Evolutionary conservation across 2,797 vertebrate species (phyloP).

Genomic region (Sorex maritimensis): DNA sequence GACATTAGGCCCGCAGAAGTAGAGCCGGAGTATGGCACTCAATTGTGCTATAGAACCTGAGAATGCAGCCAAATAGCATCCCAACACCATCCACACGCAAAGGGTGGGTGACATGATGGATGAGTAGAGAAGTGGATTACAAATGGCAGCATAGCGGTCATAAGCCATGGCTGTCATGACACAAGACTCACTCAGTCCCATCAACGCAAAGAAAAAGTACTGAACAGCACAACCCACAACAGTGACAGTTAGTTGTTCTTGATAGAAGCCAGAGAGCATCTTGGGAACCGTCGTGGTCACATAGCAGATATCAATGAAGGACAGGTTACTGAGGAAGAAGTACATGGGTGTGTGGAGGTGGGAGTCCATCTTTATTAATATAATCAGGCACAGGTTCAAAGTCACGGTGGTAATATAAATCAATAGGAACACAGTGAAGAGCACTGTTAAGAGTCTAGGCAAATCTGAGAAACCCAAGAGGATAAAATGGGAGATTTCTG

Average conservation of each 20-base stretch:
- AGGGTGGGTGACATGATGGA: constrained; percentile 63
- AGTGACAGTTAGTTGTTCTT: constrained; percentile 67
- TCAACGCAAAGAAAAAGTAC: background rate
- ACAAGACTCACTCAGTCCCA: constrained; percentile 42
- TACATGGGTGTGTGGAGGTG: constrained; percentile 85
- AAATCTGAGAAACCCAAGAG: constrained; percentile 82
- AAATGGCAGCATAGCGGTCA: constrained; percentile 72
- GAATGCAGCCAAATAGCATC: constrained; percentile 18
- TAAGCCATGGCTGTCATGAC: constrained; percentile 75
- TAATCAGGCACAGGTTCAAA: constrained; percentile 81
- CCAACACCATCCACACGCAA: constrained; percentile 1
- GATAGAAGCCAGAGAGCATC: constrained; percentile 76
- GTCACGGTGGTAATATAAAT: constrained; percentile 71
- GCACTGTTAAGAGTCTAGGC: background rate
- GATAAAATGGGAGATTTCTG: constrained; percentile 34
- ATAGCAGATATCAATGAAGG: constrained; percentile 81
- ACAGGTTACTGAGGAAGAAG: constrained; percentile 85
- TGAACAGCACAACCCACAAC: constrained; percentile 75
- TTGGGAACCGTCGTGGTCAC: constrained; percentile 77
- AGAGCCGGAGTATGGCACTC: constrained; percentile 11
- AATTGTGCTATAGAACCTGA: background rate
- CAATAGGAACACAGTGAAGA: constrained; percentile 77
- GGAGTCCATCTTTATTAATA: constrained; percentile 74
- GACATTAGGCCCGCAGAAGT: constrained; percentile 79
- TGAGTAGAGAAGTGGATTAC: constrained; percentile 64